Base-by-base conservation (phyloP, 1,140 invertebrate genomes). In the Octopus sinensis region DNA sequence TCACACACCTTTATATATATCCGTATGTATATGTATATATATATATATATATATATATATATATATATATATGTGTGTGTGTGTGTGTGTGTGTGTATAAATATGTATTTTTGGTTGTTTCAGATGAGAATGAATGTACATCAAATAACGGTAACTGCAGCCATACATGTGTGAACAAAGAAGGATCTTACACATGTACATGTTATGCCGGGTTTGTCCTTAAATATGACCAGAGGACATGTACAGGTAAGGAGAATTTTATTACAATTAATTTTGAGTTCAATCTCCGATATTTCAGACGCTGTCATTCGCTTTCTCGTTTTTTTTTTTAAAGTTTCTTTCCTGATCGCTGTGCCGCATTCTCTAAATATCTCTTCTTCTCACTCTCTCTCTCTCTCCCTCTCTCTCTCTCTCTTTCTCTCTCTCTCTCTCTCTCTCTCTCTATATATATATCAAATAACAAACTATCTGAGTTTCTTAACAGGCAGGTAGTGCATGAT, bases 111-210 rank as follows among this genome's bases (percentile, higher is more conserved):
- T 43, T 43, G 30, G 30, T 43, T 43, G 17, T 56, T 43, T 6
- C 79, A 79, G 79, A 79, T 43, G 62, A 6, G 4, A 73, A 83
- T 75, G 82, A 83, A 51, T 83, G 82, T 56, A 43, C n/a, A 12
- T 43, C 43, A 5, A 76, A 81, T 23, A 81, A 62, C 17, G 53
- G 76, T 17, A 73, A 54, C 51, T 81, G 82, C 76, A 71, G 78
- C 43, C 80, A 81, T 13, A 75, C 43, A 51, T 83, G 82, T 79
- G 78, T 83, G 4, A 83, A 83, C 53, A 52, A 12, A 6, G 53
- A 51, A 10, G 82, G 82, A 13, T 81, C 82, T 51, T 83, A 78
- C 54, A 43, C 6, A 10, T 83, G 80, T 54, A 56, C 12, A n/a
- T 83, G 79, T 78, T 71, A 12, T n/a, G 6, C n/a, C 23, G 56